Evolutionary conservation across 2,113 vertebrate genomes (phyloP).

Genomic region (Tapirus terrestris): DNA sequence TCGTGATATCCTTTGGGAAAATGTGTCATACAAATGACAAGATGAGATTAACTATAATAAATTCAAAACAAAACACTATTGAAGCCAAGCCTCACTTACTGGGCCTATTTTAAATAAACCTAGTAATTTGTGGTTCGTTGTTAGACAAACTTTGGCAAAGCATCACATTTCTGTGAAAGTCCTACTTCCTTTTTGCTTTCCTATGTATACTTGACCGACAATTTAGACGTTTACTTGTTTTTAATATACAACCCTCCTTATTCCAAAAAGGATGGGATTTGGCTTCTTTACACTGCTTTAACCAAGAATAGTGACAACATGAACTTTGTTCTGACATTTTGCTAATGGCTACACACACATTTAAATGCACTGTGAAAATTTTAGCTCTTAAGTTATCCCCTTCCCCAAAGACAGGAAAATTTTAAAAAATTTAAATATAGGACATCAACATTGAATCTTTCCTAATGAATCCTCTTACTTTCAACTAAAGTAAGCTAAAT

Average conservation of each 20-base stretch:
- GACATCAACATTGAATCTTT: background rate
- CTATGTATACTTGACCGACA: background rate
- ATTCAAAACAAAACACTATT: slow-evolving; percentile 62
- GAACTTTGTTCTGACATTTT: background rate
- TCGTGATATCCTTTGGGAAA: slow-evolving; percentile 62
- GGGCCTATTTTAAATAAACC: slow-evolving; percentile 47
- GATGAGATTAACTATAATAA: slow-evolving; percentile 62
- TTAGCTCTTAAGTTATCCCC: background rate
- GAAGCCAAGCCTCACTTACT: background rate
- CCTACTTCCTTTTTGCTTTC: background rate
- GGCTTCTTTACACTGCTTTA: background rate
- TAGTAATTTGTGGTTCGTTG: background rate
- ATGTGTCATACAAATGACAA: slow-evolving; percentile 61
- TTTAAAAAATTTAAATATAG: background rate
- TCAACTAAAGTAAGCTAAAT: background rate
- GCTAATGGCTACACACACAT: background rate
- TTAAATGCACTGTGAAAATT: background rate
- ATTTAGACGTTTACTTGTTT: slow-evolving; percentile 3
- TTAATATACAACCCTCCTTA: background rate
- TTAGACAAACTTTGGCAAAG: slow-evolving; percentile 35
- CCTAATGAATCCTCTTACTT: background rate
- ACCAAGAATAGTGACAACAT: background rate
- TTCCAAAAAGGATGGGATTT: background rate
- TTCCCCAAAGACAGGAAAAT: background rate
- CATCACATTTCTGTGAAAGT: background rate